Evolutionary conservation across 2,113 vertebrate species (phyloP).

Genomic region (Callospermophilus lateralis): DNA sequence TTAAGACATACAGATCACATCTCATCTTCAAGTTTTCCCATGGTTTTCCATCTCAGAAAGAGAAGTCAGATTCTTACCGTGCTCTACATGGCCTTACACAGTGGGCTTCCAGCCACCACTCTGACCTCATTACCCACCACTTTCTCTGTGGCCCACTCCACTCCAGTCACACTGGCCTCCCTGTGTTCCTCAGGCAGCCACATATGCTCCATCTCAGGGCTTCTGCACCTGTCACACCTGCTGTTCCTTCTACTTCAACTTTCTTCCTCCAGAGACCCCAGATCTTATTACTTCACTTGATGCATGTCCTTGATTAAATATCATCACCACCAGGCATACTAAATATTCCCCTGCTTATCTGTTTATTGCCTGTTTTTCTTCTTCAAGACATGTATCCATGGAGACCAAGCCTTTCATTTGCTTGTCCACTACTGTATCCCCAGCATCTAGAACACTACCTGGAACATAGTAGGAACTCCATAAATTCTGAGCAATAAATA

Average conservation of each 20-base stretch:
- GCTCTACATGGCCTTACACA: background rate
- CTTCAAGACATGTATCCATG: background rate
- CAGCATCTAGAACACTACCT: background rate
- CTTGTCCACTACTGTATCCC: background rate
- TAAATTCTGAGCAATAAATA: background rate
- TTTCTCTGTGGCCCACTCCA: background rate
- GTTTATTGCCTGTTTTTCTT: background rate
- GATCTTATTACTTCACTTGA: background rate
- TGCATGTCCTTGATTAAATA: conserved; percentile 24
- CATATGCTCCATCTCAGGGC: background rate
- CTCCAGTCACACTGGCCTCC: background rate
- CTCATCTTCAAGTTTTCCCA: background rate
- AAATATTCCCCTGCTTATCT: background rate
- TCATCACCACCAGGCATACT: background rate
- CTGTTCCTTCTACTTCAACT: background rate
- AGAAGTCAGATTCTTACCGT: background rate
- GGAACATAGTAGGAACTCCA: background rate
- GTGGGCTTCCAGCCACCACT: background rate
- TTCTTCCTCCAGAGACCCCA: background rate
- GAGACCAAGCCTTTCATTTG: background rate
- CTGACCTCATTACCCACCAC: background rate
- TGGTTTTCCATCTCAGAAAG: background rate
- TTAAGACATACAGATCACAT: background rate
- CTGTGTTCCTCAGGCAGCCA: background rate
- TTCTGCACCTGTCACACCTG: background rate